These are phyloP conservation scores for Porphyrio hochstetteri DNA, from an alignment of 2,113 vertebrate genomes.

Conservation along the genomic window DNA sequence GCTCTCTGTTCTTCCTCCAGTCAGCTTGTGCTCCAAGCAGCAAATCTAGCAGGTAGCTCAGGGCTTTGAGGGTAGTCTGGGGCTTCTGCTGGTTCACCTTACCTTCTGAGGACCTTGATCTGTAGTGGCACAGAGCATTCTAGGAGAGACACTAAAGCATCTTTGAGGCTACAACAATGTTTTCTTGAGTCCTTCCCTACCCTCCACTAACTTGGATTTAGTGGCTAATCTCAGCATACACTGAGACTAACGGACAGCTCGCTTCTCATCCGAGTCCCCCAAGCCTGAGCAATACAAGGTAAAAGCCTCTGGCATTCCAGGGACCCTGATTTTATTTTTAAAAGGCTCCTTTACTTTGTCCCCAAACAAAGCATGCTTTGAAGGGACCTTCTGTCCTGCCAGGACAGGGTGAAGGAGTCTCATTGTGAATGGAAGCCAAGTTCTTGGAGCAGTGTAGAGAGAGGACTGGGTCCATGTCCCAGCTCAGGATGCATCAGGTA, in stretches of 20 bases:
- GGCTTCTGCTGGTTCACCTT: background rate
- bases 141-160: background rate
- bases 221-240: background rate
- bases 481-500: background rate
- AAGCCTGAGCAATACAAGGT: background rate
- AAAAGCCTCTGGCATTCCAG: background rate
- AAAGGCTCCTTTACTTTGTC: background rate
- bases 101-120: background rate
- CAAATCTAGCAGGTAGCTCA: background rate
- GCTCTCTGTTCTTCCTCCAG: background rate
- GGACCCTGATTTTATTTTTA: background rate
- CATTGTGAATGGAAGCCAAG: background rate
- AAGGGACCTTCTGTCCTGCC: background rate
- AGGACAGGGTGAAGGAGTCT: background rate
- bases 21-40: background rate
- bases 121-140: background rate
- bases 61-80: background rate
- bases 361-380: background rate
- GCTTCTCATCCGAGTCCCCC: background rate
- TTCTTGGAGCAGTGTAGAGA: background rate
- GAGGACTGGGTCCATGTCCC: background rate
- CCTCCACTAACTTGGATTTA: background rate
- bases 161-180: background rate
- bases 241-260: background rate
- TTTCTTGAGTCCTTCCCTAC: background rate